These are phyloP conservation scores for Pogonocichla stellata DNA, from an alignment of 2,113 vertebrate species.

Conservation along the genomic window DNA sequence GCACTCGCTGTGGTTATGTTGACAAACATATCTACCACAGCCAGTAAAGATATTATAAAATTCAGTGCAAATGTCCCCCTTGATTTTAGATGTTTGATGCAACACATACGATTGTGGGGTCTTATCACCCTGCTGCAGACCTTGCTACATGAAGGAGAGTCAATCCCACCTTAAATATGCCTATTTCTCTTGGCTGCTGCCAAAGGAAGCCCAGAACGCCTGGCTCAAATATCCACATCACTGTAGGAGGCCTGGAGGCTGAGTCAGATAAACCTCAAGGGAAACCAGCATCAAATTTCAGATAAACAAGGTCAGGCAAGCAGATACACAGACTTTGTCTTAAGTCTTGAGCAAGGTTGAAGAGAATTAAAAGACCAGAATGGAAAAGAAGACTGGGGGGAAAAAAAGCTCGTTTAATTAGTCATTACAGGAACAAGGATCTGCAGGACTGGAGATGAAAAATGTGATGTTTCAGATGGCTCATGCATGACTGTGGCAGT, in stretches of 20 bases:
- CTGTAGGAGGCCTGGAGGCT: neutral
- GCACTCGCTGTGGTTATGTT: neutral
- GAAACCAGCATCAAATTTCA: constrained; percentile 22
- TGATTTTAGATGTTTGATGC: neutral
- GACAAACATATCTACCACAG: neutral
- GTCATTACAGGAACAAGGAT: neutral
- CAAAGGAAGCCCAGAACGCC: neutral
- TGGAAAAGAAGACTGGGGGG: neutral
- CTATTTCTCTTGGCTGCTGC: neutral
- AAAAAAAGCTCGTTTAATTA: neutral
- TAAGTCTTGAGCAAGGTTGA: neutral
- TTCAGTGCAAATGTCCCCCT: neutral
- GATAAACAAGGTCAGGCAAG: neutral
- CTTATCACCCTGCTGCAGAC: neutral
- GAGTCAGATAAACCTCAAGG: neutral
- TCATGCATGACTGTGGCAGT: fast-evolving
- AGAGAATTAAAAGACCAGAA: neutral
- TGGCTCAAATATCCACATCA: neutral
- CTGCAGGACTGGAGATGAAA: neutral
- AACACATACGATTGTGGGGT: neutral
- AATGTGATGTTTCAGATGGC: neutral
- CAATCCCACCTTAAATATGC: neutral
- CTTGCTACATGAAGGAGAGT: neutral
- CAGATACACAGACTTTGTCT: neutral
- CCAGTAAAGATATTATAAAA: neutral